These are phyloP conservation scores for Amphilophus citrinellus DNA, from an alignment of 2,113 vertebrate genomes.

Conservation along the genomic window DNA sequence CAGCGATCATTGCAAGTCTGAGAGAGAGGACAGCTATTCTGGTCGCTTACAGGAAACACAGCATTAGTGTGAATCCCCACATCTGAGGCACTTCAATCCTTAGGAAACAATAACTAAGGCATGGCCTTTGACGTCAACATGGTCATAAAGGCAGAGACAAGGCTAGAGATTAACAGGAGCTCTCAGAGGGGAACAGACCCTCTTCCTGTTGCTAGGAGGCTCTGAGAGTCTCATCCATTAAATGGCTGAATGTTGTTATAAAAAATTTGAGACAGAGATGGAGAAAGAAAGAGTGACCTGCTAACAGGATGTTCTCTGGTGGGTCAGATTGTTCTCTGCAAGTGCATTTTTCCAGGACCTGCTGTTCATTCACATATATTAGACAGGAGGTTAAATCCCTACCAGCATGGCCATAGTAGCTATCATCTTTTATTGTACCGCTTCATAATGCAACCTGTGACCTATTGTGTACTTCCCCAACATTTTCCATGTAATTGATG, in stretches of 20 bases:
- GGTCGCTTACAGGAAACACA: slow-evolving; percentile 58
- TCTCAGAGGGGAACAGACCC: slow-evolving; percentile 44
- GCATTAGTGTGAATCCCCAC: slow-evolving; percentile 50
- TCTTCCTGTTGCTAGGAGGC: slow-evolving; percentile 70
- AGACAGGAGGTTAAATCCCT: neutral
- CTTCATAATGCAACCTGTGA: neutral
- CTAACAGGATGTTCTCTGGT: slow-evolving; percentile 31
- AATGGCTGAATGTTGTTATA: slow-evolving; percentile 41
- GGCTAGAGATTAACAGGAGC: slow-evolving; percentile 59
- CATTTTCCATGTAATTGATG: neutral
- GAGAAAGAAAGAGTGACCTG: slow-evolving; percentile 26
- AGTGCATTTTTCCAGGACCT: neutral
- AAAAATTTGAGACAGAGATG: slow-evolving; percentile 3
- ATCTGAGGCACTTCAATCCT: slow-evolving; percentile 47
- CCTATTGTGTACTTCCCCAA: neutral
- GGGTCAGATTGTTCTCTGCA: slow-evolving; percentile 9
- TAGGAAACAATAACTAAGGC: slow-evolving; percentile 56
- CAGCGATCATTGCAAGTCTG: slow-evolving; percentile 25
- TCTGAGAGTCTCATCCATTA: slow-evolving; percentile 51
- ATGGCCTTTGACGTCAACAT: slow-evolving; percentile 65
- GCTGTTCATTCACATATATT: neutral
- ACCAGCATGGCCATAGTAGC: neutral
- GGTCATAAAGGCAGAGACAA: slow-evolving; percentile 48
- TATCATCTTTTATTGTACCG: neutral
- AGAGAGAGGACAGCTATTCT: slow-evolving; percentile 50